A percentile compares a stretch with the other conserved stretches of the same genome.
Conservation (phyloP, 2,888 invertebrate species). For the Sarcophaga variegata region DNA sequence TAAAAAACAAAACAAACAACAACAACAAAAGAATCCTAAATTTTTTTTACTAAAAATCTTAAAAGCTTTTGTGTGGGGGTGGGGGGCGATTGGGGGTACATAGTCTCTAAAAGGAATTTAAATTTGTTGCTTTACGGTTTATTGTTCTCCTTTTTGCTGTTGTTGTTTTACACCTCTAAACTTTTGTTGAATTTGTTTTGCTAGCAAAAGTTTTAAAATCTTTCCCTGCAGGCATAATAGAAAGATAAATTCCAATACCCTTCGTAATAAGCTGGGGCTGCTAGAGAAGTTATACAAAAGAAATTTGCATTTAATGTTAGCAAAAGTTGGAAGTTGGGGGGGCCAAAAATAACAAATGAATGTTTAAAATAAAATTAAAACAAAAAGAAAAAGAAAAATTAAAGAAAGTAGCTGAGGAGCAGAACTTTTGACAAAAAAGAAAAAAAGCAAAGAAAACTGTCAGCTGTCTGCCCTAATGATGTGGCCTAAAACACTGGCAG, state of each 20-base stretch:
- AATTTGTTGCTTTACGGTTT: not conserved
- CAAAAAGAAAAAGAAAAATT: too few relatives aligned
- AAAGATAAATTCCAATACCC: not conserved
- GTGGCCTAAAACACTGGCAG: constrained; percentile 25
- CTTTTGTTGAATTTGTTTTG: constrained; percentile 63
- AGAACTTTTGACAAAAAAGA: constrained; percentile 26
- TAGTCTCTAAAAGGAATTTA: not conserved
- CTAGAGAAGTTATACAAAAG: too few relatives aligned
- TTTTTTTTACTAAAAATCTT: not conserved
- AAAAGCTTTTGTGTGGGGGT: not conserved
- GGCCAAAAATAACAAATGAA: not conserved
- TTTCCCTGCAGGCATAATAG: not conserved
- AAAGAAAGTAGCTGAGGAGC: not conserved
- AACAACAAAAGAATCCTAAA: not conserved
- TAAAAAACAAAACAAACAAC: too few relatives aligned
- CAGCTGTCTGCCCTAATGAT: constrained; percentile 18
- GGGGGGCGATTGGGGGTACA: too few relatives aligned
- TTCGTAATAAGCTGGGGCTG: not conserved
- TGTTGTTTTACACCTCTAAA: constrained; percentile 64
- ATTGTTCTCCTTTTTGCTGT: constrained; percentile 33
- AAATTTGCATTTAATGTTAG: not conserved
- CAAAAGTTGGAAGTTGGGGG: not conserved
- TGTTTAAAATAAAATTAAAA: not conserved
- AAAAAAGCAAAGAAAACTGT: not conserved
- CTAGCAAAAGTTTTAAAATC: constrained; percentile 35